Evolutionary conservation across 2,113 vertebrate genomes (phyloP), one percentile per base, ranked within the genome.

Genomic region (Hydrochoerus hydrochaeris): DNA sequence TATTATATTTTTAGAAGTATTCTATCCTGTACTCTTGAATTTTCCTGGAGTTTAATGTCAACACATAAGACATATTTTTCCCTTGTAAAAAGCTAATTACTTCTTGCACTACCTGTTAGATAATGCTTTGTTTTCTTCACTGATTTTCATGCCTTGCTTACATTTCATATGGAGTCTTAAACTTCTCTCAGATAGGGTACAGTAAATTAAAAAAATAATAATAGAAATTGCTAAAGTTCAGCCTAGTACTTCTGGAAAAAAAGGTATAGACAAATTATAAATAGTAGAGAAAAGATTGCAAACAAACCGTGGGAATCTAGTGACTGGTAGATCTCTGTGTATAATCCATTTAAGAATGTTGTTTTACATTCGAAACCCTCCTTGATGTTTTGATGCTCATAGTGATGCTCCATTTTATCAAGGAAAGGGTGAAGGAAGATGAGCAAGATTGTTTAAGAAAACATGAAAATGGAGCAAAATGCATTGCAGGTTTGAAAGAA

Each of bases 381-480:
- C 30, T 62, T 87, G n/a, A 71, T 78, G 41, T 83, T 90, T 82
- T 60, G 24, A 60, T 77, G 60, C 82, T 78, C 20, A 52, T 93
- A 62, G 57, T 52, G 44, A 54, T 88, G n/a, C 14, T 78, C 3
- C 54, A 19, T 52, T 30, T 82, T 26, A 54, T 62, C 75, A 90
- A 65, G 49, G 82, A 57, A 78, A 90, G 30, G n/a, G 32, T 90
- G 49, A 86, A 92, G 26, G 58, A 85, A 95, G 30, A 83, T 93
- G 30, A 60, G 19, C 52, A 90, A 19, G 52, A 69, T n/a, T 92
- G 14, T 88, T 58, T 86, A 71, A 92, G 44, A 86, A 96, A 22
- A 83, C 13, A 3, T 85, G 75, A 28, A 69, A 16, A 52, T 77
- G 12, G 13, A 69, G 60, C 60, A 84, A 90, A 95, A 65, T 90